Evolutionary conservation across 2,888 invertebrate species (phyloP).

Genomic region (Hipparchia sbordonii): DNA sequence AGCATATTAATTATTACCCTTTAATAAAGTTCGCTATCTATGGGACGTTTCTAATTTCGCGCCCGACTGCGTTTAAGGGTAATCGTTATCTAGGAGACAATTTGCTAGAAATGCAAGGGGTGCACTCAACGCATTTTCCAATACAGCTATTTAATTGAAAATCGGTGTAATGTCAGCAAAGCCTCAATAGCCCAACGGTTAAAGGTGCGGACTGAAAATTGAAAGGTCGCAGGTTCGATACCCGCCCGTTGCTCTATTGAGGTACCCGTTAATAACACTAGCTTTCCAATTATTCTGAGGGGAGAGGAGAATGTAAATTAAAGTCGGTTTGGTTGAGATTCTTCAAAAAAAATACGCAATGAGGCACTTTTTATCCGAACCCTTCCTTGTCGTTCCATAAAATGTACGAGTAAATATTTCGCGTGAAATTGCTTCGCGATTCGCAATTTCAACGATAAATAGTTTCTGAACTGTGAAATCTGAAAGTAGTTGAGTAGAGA

Average conservation of each 20-base stretch:
- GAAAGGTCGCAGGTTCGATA: too few relatives aligned
- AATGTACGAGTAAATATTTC: constrained; percentile 28
- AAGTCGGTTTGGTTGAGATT: too few relatives aligned
- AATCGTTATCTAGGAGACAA: not conserved
- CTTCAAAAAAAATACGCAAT: too few relatives aligned
- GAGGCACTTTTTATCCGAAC: constrained; percentile 38
- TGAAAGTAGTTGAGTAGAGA: not conserved
- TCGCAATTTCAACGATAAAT: constrained; percentile 21
- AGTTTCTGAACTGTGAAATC: constrained; percentile 15
- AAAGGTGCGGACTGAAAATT: too few relatives aligned
- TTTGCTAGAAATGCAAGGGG: not conserved
- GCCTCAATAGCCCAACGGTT: too few relatives aligned
- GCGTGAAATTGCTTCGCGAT: constrained; percentile 33
- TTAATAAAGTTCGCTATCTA: constrained; percentile 26
- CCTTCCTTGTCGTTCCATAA: constrained; percentile 31
- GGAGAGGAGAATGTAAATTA: too few relatives aligned
- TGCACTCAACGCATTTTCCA: not conserved
- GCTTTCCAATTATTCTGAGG: too few relatives aligned
- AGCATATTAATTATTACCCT: constrained; percentile 24
- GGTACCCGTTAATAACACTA: too few relatives aligned
- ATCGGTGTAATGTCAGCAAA: not conserved
- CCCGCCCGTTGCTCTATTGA: too few relatives aligned
- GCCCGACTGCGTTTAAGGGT: constrained; percentile 33
- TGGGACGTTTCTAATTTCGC: constrained; percentile 42
- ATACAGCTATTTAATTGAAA: not conserved